phyloP scores from a whole-genome alignment of 2,888 invertebrate genomes.

The Pseudococcus viburni region DNA sequence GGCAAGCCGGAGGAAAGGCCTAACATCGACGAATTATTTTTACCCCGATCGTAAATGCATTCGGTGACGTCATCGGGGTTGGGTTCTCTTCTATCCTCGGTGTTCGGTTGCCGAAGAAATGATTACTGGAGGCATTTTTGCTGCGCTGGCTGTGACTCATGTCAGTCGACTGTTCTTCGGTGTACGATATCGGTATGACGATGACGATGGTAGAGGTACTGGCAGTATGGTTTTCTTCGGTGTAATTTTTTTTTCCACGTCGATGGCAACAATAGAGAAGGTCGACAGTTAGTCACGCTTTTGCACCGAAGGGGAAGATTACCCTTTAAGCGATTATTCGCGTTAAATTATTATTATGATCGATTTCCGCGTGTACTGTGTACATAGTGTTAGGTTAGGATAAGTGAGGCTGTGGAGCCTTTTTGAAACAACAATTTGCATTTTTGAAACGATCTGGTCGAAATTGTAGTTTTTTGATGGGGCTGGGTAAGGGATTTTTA shows the following conservation, averaged over 20 bases:
- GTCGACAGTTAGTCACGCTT: slow-evolving; percentile 16
- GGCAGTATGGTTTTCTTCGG: background rate
- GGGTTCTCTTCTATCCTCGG: background rate
- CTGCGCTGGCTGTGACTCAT: slow-evolving; percentile 13
- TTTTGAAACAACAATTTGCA: background rate
- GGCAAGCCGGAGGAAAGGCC: background rate
- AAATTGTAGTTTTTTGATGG: background rate
- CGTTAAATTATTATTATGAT: background rate
- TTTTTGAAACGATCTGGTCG: background rate
- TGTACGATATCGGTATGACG: background rate
- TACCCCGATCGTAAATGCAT: slow-evolving; percentile 25
- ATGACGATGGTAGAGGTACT: background rate
- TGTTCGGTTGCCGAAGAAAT: background rate
- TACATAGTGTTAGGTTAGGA: background rate
- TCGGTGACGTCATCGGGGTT: slow-evolving; percentile 25
- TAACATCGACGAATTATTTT: slow-evolving; percentile 29
- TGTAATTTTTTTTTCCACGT: background rate
- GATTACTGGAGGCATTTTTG: slow-evolving; percentile 43
- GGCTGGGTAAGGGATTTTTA: background rate
- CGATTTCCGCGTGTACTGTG: background rate
- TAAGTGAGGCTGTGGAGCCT: background rate
- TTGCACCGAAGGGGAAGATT: slow-evolving; percentile 11
- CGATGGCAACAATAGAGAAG: background rate
- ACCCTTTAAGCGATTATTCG: slow-evolving; percentile 16
- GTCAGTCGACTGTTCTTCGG: background rate